Evolutionary conservation across 2,888 invertebrate genomes (phyloP), one percentile per base, ranked within the genome.

Genomic region (Hirtodrosophila trivittata): DNA sequence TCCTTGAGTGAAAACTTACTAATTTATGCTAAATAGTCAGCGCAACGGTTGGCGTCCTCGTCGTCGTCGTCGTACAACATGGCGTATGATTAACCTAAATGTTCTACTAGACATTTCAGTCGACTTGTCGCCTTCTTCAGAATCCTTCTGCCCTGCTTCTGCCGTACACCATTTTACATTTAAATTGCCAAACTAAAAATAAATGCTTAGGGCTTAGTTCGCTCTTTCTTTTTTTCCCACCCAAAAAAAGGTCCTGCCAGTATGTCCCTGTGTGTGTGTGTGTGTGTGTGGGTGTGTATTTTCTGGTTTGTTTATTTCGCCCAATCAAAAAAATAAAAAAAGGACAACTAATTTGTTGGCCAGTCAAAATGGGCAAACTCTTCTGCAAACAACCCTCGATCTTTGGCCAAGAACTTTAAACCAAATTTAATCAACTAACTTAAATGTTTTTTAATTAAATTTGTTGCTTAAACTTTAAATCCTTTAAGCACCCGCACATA

Each of bases 81-180:
- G 74, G 84, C 82, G 86, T 80, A 80, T 86, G 82, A 83, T 76
- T 83, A 82, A 76, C 86, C 84, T 68, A 74, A 86, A 74, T 75
- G 52, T 69, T 67, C 43, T 46, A 52, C 57, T 59, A 65, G 63
- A 51, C 59, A 46, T 39, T 49, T 45, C 51, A 33, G 50, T 52
- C 58, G 47, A 43, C 59, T 64, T 66, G 64, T 56, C 72, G 65
- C 18, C 18, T 21, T 21, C 5, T 21, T 3, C n/a, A n/a, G n/a
- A n/a, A n/a, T 25, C 25, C 25, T 49, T 55, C 37, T n/a, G 75
- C 50, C 21, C 37, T 46, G 35, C 46, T 42, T 46, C 3, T 21
- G 18, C 18, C 18, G 2, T 21, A 2, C 5, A 42, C 33, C 66
- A 49, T 66, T 83, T 76, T 66, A 66, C 84, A 83, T 83, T 86